Conservation (phyloP, 2,113 vertebrate species). For the Macrotis lagotis region DNA sequence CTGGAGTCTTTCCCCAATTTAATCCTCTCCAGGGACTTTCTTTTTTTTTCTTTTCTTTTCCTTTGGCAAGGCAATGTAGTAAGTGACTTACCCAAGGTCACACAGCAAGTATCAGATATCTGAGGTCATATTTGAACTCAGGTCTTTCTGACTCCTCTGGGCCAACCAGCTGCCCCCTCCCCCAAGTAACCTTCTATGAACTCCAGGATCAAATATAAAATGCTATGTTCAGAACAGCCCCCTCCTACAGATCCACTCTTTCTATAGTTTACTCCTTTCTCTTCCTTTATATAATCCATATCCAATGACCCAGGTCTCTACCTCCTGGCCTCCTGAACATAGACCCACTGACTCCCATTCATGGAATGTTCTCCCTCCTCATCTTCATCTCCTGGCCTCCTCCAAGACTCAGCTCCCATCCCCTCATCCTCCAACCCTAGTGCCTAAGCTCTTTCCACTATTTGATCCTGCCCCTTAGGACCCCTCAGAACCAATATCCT, state of each 20-base stretch:
- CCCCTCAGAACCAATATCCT: not conserved
- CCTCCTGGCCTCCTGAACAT: not conserved
- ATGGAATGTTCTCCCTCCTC: not conserved
- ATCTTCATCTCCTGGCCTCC: not conserved
- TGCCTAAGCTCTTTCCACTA: not conserved
- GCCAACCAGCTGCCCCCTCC: too few relatives aligned
- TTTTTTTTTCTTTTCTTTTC: too few relatives aligned
- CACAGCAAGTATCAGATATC: too few relatives aligned
- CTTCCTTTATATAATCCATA: not conserved
- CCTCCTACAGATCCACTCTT: not conserved
- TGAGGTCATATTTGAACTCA: too few relatives aligned
- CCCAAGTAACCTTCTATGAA: too few relatives aligned
- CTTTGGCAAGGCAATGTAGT: too few relatives aligned
- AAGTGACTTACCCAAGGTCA: too few relatives aligned
- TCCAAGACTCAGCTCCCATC: not conserved
- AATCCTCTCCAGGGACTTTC: not conserved
- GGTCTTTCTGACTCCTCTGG: too few relatives aligned
- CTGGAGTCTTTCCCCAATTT: not conserved
- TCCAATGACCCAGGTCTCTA: not conserved
- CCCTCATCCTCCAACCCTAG: not conserved
- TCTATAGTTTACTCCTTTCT: not conserved
- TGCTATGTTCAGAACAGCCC: not conserved
- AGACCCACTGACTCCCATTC: not conserved
- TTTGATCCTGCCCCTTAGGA: not conserved
- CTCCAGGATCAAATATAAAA: not conserved